Evolutionary conservation across 2,888 invertebrate species (phyloP).

Genomic region (Drosophila paucipuncta): DNA sequence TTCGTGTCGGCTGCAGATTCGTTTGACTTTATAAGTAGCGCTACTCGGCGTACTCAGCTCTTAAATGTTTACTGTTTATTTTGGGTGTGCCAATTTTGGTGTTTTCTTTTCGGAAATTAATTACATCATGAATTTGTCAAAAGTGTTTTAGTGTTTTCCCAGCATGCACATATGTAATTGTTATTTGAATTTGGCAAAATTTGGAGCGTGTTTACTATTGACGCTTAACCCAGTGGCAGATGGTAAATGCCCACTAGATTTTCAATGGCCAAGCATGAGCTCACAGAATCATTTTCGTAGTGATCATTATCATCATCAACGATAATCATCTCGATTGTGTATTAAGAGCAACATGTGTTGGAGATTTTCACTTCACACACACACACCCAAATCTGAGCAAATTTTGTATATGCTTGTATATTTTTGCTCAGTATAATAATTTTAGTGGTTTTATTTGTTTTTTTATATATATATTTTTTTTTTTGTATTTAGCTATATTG

Average conservation of each 20-base stretch:
- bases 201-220: slow-evolving; percentile 34
- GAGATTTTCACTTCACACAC: slow-evolving; percentile 8
- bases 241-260: slow-evolving; percentile 47
- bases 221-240: slow-evolving; percentile 47
- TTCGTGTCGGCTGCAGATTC: slow-evolving; percentile 13
- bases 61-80: slow-evolving; percentile 72
- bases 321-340: slow-evolving; percentile 36
- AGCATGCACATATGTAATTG: slow-evolving; percentile 10
- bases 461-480: neutral
- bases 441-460: neutral
- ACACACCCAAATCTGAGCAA: neutral
- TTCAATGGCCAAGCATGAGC: slow-evolving; percentile 58
- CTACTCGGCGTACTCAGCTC: slow-evolving; percentile 33
- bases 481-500: neutral
- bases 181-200: slow-evolving; percentile 31
- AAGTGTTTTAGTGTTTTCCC: slow-evolving; percentile 33
- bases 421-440: neutral
- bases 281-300: slow-evolving; percentile 61
- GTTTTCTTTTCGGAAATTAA: slow-evolving; percentile 63
- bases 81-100: slow-evolving; percentile 74
- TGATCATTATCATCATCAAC: slow-evolving; percentile 45
- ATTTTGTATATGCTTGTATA: neutral
- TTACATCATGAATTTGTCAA: slow-evolving; percentile 78
- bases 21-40: slow-evolving; percentile 41
- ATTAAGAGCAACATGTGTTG: slow-evolving; percentile 20